phyloP scores from a whole-genome alignment of 1,140 invertebrate species.

The Pachypsylla venusta region DNA sequence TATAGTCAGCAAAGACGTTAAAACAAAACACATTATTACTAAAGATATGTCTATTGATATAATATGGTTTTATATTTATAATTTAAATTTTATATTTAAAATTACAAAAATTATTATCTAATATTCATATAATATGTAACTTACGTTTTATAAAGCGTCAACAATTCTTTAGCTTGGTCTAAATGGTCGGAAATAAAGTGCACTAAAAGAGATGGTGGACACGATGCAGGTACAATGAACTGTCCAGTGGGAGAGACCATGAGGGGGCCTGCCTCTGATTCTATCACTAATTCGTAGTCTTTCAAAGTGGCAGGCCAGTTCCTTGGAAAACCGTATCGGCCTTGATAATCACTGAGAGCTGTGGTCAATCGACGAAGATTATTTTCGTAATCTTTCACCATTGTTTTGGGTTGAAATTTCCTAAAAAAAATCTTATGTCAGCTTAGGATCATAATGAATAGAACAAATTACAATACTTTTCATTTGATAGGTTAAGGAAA shows the following conservation, averaged over 20 bases:
- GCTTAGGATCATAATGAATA: background rate
- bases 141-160: constrained; percentile 60
- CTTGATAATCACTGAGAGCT: constrained; percentile 61
- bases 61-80: too few relatives aligned
- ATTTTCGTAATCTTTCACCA: constrained; percentile 65
- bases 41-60: too few relatives aligned
- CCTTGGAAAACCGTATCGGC: constrained; percentile 48
- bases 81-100: too few relatives aligned
- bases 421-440: constrained; percentile 34
- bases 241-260: constrained; percentile 88
- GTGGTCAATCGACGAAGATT: constrained; percentile 67
- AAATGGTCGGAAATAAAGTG: constrained; percentile 68
- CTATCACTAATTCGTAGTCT: constrained; percentile 73
- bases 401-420: constrained; percentile 78
- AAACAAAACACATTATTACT: too few relatives aligned
- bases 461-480: too few relatives aligned
- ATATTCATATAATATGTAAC: constrained; percentile 20
- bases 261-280: constrained; percentile 78
- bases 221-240: constrained; percentile 78
- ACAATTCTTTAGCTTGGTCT: constrained; percentile 48
- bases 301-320: constrained; percentile 51
- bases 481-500: background rate
- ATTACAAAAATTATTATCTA: too few relatives aligned
- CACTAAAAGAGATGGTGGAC: constrained; percentile 66
- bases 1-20: too few relatives aligned